These are phyloP conservation scores for Channa argus DNA, from an alignment of 2,113 vertebrate species.

Conservation along the genomic window DNA sequence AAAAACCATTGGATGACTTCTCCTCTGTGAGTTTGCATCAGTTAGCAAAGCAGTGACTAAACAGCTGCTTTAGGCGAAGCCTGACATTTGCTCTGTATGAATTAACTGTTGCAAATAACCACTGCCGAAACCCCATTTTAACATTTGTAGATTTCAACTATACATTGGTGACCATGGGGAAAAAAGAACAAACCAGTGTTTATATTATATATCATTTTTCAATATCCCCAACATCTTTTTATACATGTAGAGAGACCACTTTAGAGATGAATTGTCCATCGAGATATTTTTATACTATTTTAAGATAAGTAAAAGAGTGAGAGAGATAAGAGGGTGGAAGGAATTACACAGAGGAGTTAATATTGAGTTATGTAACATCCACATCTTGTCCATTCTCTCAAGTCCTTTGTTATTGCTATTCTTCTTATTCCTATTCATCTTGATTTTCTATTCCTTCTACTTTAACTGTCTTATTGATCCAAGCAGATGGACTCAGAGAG, in stretches of 20 bases:
- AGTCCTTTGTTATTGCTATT: constrained; percentile 14
- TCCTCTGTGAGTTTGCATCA: neutral
- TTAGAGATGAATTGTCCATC: constrained; percentile 52
- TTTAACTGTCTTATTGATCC: constrained; percentile 4
- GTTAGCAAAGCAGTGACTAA: neutral
- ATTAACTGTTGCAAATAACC: neutral
- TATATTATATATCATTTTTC: neutral
- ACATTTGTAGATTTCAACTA: neutral
- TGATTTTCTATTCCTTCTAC: neutral
- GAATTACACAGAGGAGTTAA: constrained; percentile 31
- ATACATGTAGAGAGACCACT: constrained; percentile 28
- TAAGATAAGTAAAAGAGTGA: constrained; percentile 19
- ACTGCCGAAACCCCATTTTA: neutral
- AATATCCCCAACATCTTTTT: constrained; percentile 15
- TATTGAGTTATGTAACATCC: constrained; percentile 2
- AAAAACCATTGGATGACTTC: neutral
- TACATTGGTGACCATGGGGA: neutral
- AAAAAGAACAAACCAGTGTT: neutral
- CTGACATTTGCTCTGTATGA: neutral
- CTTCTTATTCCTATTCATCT: constrained; percentile 2
- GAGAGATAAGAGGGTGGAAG: constrained; percentile 28
- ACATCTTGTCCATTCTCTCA: neutral
- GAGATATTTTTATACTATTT: constrained; percentile 36
- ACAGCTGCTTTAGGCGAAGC: neutral
- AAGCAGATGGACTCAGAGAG: neutral